These are phyloP conservation scores for Aphodius sticticus DNA, from an alignment of 2,888 invertebrate genomes.

Conservation along the genomic window DNA sequence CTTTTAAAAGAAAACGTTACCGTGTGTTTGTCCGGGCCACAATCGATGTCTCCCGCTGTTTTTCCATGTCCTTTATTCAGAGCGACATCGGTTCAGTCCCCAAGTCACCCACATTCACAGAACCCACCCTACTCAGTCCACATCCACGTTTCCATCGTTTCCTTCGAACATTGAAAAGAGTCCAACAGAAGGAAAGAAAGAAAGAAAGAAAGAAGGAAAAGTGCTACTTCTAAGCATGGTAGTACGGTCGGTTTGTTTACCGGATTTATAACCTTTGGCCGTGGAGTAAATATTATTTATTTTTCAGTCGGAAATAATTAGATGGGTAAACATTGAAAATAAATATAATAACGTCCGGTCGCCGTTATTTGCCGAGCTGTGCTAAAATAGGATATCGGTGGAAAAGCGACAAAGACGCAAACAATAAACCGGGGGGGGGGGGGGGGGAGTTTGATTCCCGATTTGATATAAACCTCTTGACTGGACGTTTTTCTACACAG, in stretches of 20 bases:
- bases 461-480: background rate
- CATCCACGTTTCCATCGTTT: background rate
- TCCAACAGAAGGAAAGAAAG: background rate
- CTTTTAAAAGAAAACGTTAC: background rate
- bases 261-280: background rate
- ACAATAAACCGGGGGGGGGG: background rate
- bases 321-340: background rate
- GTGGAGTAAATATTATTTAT: background rate
- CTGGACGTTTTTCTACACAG: too few relatives aligned
- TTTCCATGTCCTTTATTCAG: constrained; percentile 4
- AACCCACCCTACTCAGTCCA: too few relatives aligned
- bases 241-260: background rate
- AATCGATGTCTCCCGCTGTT: background rate
- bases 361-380: background rate
- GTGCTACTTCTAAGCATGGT: background rate
- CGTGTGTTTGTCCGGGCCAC: background rate
- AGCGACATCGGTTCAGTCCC: background rate
- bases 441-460: background rate
- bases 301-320: background rate
- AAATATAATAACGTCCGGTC: background rate
- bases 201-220: background rate
- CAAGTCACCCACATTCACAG: background rate
- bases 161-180: background rate
- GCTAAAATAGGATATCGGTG: background rate
- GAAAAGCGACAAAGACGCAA: background rate